These are phyloP conservation scores for Adineta ricciae DNA, from an alignment of 2,888 invertebrate genomes.

Conservation along the genomic window DNA sequence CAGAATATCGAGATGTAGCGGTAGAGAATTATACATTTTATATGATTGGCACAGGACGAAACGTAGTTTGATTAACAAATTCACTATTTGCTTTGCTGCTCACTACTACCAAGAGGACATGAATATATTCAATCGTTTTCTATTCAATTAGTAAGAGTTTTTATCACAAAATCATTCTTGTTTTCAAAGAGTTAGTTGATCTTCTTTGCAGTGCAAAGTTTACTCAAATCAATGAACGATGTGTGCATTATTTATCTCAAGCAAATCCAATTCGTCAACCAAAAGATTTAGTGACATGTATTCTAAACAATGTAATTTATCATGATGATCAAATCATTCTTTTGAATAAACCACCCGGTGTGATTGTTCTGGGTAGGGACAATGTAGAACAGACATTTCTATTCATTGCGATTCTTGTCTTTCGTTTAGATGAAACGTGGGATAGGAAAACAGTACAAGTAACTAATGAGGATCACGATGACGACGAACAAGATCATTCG, in stretches of 20 bases:
- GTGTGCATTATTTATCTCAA: slow-evolving; percentile 3
- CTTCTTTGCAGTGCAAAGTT: background rate
- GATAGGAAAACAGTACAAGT: background rate
- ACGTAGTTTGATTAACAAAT: background rate
- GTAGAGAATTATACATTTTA: background rate
- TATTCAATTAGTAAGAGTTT: background rate
- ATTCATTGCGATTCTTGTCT: background rate
- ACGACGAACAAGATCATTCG: background rate
- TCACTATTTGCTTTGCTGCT: background rate
- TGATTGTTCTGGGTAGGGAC: background rate
- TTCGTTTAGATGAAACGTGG: background rate
- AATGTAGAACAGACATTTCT: too few species aligned
- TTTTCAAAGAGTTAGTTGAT: background rate
- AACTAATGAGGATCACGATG: background rate
- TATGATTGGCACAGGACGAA: background rate
- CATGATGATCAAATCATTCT: slow-evolving; percentile 12
- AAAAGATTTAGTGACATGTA: background rate
- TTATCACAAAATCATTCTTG: background rate
- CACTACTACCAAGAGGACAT: background rate
- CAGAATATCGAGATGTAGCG: background rate
- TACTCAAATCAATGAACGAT: background rate
- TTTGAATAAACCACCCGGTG: slow-evolving; percentile 8
- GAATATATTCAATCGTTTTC: background rate
- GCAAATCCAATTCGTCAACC: slow-evolving; percentile 13
- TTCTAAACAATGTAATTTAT: background rate